Base-by-base conservation (phyloP, 2,888 invertebrate genomes). In the Ganaspis brasiliensis region DNA sequence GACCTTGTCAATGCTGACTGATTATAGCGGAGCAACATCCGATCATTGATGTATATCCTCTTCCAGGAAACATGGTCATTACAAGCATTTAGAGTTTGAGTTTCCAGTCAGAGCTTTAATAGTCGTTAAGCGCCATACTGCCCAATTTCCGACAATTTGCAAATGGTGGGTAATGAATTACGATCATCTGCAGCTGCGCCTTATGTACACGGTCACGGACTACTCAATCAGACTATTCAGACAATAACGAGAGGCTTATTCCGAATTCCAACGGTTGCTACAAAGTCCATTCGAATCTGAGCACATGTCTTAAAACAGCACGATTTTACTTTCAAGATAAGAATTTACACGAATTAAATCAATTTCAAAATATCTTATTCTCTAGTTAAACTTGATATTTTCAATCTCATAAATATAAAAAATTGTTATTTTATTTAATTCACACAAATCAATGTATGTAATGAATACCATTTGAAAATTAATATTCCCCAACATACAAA, bases 61-160 rank as follows among this genome's bases (percentile, higher is more conserved):
- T 45, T 45, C 24, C 67, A 67, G 67, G 45, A 67, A 49, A 67
- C 67, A 45, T 45, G 9, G 5, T 49, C 40, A 67, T 67, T 45
- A 67, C 8, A 67, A 21, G 12, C 67, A 67, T 67, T 45, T 45
- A 45, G 40, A 21, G 12, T 67, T 67, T 67, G 45, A 67, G 67
- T 45, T 45, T 67, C 26, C 45, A 49, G 26, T 40, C 45, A 8
- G 45, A 24, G 63, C 10, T 45, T 24, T 67, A 45, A 45, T 49
- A 67, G 45, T 67, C 67, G 40, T 45, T 49, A 67, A 67, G 67
- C 21, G 45, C 26, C 26, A 21, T 24, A 24, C 67, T 67, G 45
- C 67, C 45, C 67, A 67, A 67, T 67, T 67, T 67, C 67, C 67
- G 67, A 67, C 45, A 67, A 67, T 67, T 67, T 67, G 67, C 67